A percentile compares a stretch with the other conserved stretches of the same genome.
Conservation (phyloP, 2,113 vertebrate species). For the Rhinoptilus africanus region DNA sequence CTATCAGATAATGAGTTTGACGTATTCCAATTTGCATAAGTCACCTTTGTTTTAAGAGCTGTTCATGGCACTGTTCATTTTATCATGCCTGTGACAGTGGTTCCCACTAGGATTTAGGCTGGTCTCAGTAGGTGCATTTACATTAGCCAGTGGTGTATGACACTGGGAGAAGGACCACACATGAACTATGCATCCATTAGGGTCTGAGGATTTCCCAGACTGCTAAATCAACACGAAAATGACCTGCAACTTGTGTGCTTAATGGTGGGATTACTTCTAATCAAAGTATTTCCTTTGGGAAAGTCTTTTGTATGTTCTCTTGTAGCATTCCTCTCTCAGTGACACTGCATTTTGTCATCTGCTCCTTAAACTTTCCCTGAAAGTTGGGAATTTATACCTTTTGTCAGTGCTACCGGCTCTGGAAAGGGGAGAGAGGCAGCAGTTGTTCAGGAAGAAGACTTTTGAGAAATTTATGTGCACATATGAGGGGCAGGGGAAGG, state of each 20-base stretch:
- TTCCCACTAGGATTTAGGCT: neutral
- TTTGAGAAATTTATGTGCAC: neutral
- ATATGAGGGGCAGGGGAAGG: neutral
- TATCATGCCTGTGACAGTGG: neutral
- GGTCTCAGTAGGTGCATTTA: neutral
- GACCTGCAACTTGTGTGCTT: neutral
- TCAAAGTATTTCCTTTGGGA: neutral
- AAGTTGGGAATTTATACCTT: neutral
- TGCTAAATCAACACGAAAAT: neutral
- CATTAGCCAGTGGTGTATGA: neutral
- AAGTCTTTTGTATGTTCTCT: neutral
- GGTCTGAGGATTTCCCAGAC: neutral
- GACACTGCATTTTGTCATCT: neutral
- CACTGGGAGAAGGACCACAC: neutral
- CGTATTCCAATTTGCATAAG: neutral
- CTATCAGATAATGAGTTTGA: neutral
- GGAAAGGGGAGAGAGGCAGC: neutral
- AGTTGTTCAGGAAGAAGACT: neutral
- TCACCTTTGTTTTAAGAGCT: neutral
- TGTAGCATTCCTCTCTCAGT: neutral
- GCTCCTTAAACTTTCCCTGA: neutral
- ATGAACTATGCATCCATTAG: rapidly evolving
- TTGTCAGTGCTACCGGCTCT: neutral
- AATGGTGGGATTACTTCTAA: neutral
- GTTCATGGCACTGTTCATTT: neutral